phyloP scores from a whole-genome alignment of 2,888 invertebrate genomes.

The Lasioglossum pauxillum region DNA sequence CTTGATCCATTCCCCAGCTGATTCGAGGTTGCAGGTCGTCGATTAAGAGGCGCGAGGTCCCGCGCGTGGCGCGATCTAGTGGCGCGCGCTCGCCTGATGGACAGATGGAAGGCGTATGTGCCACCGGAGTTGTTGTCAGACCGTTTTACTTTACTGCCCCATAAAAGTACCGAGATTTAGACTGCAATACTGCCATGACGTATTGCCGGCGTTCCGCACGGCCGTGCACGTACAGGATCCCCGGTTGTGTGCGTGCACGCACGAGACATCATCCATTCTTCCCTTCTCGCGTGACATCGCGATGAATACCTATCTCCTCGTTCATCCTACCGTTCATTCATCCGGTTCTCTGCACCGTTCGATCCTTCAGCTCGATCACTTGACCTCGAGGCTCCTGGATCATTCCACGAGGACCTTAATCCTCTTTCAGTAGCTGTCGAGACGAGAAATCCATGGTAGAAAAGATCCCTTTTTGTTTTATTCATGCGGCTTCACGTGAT shows the following conservation, averaged over 20 bases:
- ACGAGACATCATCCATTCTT: slow-evolving; percentile 62
- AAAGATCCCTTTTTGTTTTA: too few species aligned
- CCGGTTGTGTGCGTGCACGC: slow-evolving; percentile 18
- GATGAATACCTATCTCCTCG: slow-evolving; percentile 17
- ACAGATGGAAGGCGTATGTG: slow-evolving; percentile 72
- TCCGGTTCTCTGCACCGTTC: not conserved
- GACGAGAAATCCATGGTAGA: too few species aligned
- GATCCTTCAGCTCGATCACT: not conserved
- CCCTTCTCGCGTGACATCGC: slow-evolving; percentile 44
- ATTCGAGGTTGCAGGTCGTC: slow-evolving; percentile 25
- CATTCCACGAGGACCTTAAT: not conserved
- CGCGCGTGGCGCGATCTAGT: slow-evolving; percentile 58
- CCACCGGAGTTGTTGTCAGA: slow-evolving; percentile 81
- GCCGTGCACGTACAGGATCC: slow-evolving; percentile 25
- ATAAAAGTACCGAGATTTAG: slow-evolving; percentile 84
- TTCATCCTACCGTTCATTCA: not conserved
- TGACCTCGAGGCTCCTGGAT: not conserved
- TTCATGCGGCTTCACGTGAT: too few species aligned
- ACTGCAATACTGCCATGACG: slow-evolving; percentile 83
- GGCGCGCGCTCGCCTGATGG: slow-evolving; percentile 56
- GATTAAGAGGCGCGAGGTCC: slow-evolving; percentile 44
- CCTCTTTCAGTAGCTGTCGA: too few species aligned
- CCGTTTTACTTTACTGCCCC: slow-evolving; percentile 84
- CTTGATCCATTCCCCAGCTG: not conserved
- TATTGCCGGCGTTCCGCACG: slow-evolving; percentile 70